A percentile compares a stretch with the other conserved stretches of the same genome.
Conservation (phyloP, 2,797 vertebrate species). For the Podarcis lilfordi region DNA sequence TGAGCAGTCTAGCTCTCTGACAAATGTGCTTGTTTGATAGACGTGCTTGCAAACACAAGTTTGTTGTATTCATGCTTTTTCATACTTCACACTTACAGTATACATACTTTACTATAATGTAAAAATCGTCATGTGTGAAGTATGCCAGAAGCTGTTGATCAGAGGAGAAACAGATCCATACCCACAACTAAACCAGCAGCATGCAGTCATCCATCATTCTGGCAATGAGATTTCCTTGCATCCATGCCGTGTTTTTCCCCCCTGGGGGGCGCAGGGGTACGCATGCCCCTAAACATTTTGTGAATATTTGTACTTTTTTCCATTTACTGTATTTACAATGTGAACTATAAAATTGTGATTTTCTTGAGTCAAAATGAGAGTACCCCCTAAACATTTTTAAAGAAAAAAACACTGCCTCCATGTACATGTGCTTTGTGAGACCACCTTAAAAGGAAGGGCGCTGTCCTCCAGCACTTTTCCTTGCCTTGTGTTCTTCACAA, state of each 20-base stretch:
- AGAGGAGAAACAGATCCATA: not conserved
- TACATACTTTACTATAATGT: no score
- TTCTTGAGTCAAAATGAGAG: no score
- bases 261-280: no score
- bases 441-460: conserved; percentile 33
- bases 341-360: no score
- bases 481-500: conserved; percentile 29
- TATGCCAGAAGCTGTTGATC: not conserved
- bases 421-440: conserved; percentile 25
- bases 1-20: not conserved
- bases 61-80: not conserved
- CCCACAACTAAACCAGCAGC: not conserved
- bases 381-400: no score
- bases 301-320: no score
- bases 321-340: no score
- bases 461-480: conserved; percentile 11
- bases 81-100: no score
- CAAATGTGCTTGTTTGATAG: not conserved
- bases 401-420: no score
- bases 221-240: conserved; percentile 13
- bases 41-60: not conserved
- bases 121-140: not conserved
- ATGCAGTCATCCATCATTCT: not conserved
- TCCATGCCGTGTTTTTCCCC: not conserved
- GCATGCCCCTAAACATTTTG: no score